A percentile compares a stretch with the other conserved stretches of the same genome.
phyloP scores from a whole-genome alignment of 2,888 invertebrate species.

The Cerastis rubricosa region DNA sequence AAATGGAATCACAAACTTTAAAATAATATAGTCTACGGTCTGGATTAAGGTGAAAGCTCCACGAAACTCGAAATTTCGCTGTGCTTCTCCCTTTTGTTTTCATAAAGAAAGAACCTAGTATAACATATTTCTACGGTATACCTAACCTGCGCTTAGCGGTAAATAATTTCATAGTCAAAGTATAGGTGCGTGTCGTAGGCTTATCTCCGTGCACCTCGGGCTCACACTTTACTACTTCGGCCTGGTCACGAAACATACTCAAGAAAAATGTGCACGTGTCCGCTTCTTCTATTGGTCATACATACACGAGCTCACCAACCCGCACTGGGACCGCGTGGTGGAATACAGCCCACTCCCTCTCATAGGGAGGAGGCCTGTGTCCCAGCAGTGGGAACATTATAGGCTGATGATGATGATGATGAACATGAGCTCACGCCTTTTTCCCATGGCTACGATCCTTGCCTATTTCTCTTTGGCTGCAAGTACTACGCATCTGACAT shows the following conservation, averaged over 20 bases:
- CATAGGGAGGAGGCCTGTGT: too few species aligned
- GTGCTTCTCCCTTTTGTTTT: not conserved
- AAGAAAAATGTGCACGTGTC: not conserved
- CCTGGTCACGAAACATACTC: slow-evolving; percentile 13
- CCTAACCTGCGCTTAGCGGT: not conserved
- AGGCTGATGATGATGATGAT: too few species aligned
- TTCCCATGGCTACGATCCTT: not conserved
- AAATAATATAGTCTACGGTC: not conserved
- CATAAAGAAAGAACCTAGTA: not conserved
- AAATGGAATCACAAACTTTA: not conserved
- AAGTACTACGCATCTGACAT: not conserved
- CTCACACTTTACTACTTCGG: slow-evolving; percentile 20
- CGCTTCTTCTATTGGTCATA: not conserved
- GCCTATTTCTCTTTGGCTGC: not conserved
- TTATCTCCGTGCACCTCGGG: slow-evolving; percentile 55
- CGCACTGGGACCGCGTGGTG: too few species aligned
- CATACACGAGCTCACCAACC: too few species aligned
- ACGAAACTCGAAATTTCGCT: not conserved
- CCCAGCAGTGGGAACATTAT: too few species aligned
- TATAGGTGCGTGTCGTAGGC: slow-evolving; percentile 46
- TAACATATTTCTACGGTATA: not conserved
- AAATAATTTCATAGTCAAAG: slow-evolving; percentile 47
- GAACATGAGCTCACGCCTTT: not conserved
- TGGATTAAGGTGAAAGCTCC: not conserved
- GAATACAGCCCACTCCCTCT: too few species aligned